Evolutionary conservation across 1,140 invertebrate species (phyloP).

Genomic region (Heliconius nattereri): DNA sequence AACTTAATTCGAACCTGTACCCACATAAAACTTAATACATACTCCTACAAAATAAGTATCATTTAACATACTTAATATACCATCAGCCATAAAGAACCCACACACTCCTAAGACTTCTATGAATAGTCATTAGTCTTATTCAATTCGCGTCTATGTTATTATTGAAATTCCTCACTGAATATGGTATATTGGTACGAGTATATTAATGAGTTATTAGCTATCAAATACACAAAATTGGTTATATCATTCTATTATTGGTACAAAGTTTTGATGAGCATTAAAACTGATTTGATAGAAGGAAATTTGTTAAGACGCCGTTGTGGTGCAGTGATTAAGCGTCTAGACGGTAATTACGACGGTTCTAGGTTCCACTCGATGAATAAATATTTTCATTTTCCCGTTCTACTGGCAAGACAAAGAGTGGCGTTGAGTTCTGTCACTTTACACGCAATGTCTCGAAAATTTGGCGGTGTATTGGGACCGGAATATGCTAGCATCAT

Average conservation of each 20-base stretch:
- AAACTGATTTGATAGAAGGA: neutral
- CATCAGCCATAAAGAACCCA: neutral
- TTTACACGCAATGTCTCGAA: neutral
- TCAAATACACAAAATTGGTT: neutral
- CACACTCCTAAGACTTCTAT: neutral
- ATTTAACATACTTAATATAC: neutral
- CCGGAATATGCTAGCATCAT: too few species aligned
- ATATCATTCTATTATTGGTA: neutral
- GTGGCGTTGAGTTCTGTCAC: neutral
- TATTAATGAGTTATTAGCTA: conserved; percentile 5
- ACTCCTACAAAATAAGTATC: neutral
- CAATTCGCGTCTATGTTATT: neutral
- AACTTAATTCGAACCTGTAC: too few species aligned
- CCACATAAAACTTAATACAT: neutral
- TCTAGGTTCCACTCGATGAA: neutral
- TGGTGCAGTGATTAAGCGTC: neutral
- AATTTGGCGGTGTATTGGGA: too few species aligned
- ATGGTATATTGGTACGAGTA: neutral
- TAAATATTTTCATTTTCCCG: neutral
- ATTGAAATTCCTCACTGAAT: neutral
- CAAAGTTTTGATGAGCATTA: neutral
- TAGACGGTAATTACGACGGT: neutral
- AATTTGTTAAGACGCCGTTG: too few species aligned
- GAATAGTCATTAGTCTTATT: conserved; percentile 7
- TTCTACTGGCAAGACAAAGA: neutral